Base-by-base conservation (phyloP, 2,888 invertebrate species). In the Steinernema scapterisci region DNA sequence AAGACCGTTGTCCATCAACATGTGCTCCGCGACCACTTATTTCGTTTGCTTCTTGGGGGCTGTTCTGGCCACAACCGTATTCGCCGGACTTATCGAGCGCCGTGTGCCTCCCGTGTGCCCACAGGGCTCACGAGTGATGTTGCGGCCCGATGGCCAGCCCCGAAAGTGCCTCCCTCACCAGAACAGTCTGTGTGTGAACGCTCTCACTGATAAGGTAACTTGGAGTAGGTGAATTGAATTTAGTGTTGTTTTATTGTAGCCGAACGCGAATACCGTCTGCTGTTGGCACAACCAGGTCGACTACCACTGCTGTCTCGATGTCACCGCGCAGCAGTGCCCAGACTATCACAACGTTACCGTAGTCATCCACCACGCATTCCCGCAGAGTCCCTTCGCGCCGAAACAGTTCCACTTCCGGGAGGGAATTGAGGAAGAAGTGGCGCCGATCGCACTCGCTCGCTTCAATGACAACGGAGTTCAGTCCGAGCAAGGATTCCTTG, bases 241-340 rank as follows among this genome's bases (percentile, higher is more conserved):
- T 19, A 48, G 48, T 25, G 31, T 25, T 46, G 19, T 31, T 38
- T 63, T 54, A 19, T 72, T 82, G 25, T 74, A 87, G 86, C 83
- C 85, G 11, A 83, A 86, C 74, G 83, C 86, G 7, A 82, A 82
- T 11, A 83, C 85, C 7, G 85, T 86, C 16, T 86, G 86, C 77
- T 86, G 86, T 78, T 86, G 82, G 77, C 83, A 86, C 75, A 86
- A 86, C 73, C 85, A 86, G 71, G 86, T 86, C 38, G 86, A 86
- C 78, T 86, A 86, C 78, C 86, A 81, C 79, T 86, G 86, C 75
- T 86, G 86, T 70, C 78, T 84, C 73, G 83, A 85, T 72, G 82
- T 83, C 21, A 82, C 81, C 1, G 82, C 63, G 1, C 31, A 63
- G 51, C 83, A 86, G 70, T 86, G 86, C 70, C 86, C 86, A 7